Evolutionary conservation across 2,113 vertebrate species (phyloP).

Genomic region (Entelurus aequoreus): DNA sequence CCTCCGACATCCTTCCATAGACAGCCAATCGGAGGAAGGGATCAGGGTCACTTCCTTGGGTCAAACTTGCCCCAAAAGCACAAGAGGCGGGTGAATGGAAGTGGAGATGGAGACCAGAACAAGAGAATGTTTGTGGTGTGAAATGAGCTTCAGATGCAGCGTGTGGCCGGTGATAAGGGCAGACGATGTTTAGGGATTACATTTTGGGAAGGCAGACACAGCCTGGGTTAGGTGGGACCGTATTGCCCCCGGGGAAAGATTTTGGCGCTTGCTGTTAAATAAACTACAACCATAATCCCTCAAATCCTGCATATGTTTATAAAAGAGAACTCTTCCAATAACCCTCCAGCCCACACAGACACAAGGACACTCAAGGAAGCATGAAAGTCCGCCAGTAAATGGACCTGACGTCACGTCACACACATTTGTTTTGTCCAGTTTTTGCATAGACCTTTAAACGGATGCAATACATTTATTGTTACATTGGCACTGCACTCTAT

Average conservation of each 20-base stretch:
- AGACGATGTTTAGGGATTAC: conserved; percentile 49
- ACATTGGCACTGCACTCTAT: not conserved
- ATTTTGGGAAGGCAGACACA: conserved; percentile 31
- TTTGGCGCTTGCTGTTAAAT: conserved; percentile 53
- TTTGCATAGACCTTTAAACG: not conserved
- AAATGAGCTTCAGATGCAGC: conserved; percentile 33
- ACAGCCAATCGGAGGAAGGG: conserved; percentile 47
- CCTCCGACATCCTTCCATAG: conserved; percentile 31
- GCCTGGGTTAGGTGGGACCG: conserved; percentile 46
- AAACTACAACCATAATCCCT: conserved; percentile 61
- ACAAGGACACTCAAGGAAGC: conserved; percentile 38
- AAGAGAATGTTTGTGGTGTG: conserved; percentile 13
- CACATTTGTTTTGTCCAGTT: not conserved
- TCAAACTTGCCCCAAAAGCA: conserved; percentile 35
- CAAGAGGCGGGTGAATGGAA: conserved; percentile 10
- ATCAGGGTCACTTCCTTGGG: conserved; percentile 44
- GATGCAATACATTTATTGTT: not conserved
- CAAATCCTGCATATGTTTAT: conserved; percentile 68
- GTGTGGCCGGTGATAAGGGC: conserved; percentile 46
- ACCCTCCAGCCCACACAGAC: conserved; percentile 61
- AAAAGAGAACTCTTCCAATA: conserved; percentile 59
- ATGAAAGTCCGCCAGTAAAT: conserved; percentile 24
- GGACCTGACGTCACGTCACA: not conserved
- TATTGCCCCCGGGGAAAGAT: conserved; percentile 44
- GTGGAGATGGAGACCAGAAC: conserved; percentile 6